Evolutionary conservation across 2,797 vertebrate genomes (phyloP).

Genomic region (Myotis pilosus): DNA sequence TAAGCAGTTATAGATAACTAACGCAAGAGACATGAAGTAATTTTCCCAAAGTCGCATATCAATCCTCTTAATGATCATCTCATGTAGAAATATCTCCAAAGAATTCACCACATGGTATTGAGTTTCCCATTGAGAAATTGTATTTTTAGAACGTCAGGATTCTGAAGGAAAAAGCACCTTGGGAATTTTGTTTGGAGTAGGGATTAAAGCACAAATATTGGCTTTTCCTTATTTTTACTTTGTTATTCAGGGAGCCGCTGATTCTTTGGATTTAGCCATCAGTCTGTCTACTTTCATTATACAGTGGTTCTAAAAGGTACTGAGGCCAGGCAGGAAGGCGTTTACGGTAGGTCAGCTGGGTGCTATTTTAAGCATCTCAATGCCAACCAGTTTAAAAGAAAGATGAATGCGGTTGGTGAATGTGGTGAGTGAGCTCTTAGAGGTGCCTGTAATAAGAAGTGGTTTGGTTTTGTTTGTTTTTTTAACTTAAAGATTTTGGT

Average conservation of each 20-base stretch:
- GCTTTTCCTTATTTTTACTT: slow-evolving; percentile 33
- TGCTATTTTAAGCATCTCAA: not conserved
- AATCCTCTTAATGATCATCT: not conserved
- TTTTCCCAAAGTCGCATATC: not conserved
- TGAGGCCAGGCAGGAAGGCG: not conserved
- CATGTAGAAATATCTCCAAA: not conserved
- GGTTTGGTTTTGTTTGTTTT: not conserved
- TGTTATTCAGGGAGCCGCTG: not conserved
- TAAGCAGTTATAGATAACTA: not conserved
- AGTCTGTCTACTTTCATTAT: slow-evolving; percentile 30
- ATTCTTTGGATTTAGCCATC: not conserved
- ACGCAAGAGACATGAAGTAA: not conserved
- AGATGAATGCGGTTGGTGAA: not conserved
- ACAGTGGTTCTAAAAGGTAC: slow-evolving; percentile 42
- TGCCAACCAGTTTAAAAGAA: slow-evolving; percentile 45
- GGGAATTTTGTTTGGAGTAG: slow-evolving; percentile 26
- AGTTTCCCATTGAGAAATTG: slow-evolving; percentile 23
- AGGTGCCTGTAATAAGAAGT: not conserved
- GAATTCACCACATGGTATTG: not conserved
- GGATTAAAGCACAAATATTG: not conserved
- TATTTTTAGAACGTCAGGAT: slow-evolving; percentile 27
- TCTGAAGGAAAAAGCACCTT: slow-evolving; percentile 16
- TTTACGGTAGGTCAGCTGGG: not conserved
- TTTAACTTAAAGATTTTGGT: not conserved
- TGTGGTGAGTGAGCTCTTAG: not conserved